These are phyloP conservation scores for Drosophila fungiperda DNA, from an alignment of 2,888 invertebrate genomes.

Conservation along the genomic window DNA sequence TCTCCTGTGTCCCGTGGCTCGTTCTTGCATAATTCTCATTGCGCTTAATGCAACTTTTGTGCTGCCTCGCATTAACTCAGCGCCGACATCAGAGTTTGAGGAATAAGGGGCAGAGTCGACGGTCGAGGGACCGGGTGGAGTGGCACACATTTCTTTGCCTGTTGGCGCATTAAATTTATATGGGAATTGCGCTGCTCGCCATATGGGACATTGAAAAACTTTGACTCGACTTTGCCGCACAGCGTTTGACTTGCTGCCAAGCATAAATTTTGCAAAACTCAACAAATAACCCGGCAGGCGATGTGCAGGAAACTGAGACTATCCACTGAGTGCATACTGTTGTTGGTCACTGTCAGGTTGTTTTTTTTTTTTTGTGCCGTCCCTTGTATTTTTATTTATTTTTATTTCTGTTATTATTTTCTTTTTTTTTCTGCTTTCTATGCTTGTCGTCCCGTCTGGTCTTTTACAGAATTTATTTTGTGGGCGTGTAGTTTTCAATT, in stretches of 20 bases:
- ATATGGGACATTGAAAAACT: conserved; percentile 46
- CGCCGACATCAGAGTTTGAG: conserved; percentile 18
- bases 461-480: conserved; percentile 67
- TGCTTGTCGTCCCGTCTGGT: conserved; percentile 21
- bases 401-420: conserved; percentile 8
- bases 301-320: conserved; percentile 25
- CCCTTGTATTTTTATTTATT: conserved; percentile 4
- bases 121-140: not conserved
- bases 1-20: conserved; percentile 7
- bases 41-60: conserved; percentile 79
- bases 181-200: conserved; percentile 66
- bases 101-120: not conserved
- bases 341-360: conserved; percentile 69
- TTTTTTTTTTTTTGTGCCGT: conserved; percentile 6
- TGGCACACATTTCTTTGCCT: conserved; percentile 70
- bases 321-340: conserved; percentile 35
- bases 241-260: conserved; percentile 78
- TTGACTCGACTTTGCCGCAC: conserved; percentile 42
- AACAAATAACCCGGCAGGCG: conserved; percentile 67
- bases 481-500: conserved; percentile 78
- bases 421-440: not conserved
- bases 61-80: conserved; percentile 72
- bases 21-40: conserved; percentile 73
- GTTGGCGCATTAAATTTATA: conserved; percentile 80
- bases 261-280: conserved; percentile 79